Evolutionary conservation across 2,797 vertebrate species (phyloP), one percentile per base, ranked within the genome.

Genomic region (Schizopygopsis pylzovi): DNA sequence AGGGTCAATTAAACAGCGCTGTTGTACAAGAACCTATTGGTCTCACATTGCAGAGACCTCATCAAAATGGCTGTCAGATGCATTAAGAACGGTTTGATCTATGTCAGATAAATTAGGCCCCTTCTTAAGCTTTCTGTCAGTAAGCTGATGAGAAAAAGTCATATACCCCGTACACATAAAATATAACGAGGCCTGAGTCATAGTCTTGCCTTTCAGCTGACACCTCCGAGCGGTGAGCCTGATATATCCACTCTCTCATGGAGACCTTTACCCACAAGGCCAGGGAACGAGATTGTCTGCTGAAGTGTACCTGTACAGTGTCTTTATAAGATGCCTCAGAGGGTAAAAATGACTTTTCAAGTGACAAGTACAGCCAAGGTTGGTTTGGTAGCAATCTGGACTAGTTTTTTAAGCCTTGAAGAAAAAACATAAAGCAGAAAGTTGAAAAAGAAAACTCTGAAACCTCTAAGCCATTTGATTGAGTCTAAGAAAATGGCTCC

Each of bases 31-130:
- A 85, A 89, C 89, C 82, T 45, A 87, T 56, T 76, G 65, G 81
- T 89, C 78, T 88, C 70, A 59, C 89, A 91, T 92, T 85, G 90
- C 88, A 28, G 82, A 90, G 89, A 91, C 92, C 93, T 94, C 92
- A 93, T 93, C 92, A 92, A 89, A 91, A 90, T 77, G 76, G 85
- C 91, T 94, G 93, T 93, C 93, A 90, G 87, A 85, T 90, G 90
- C 90, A 91, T 91, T 93, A 93, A 91, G 90, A 87, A 86, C 86
- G 41, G 28, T 79, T 89, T 92, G 93, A 93, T 94, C 88, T 92
- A 90, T 90, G 87, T 83, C 90, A 93, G 89, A 94, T 93, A 93
- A 94, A 94, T 93, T 85, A 93, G 89, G 82, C 88, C 73, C 88
- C 91, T 91, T 89, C 87, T 90, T 90, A 89, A 90, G 86, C 88